Evolutionary conservation across 2,888 invertebrate genomes (phyloP).

Genomic region (Copidosoma aretas): DNA sequence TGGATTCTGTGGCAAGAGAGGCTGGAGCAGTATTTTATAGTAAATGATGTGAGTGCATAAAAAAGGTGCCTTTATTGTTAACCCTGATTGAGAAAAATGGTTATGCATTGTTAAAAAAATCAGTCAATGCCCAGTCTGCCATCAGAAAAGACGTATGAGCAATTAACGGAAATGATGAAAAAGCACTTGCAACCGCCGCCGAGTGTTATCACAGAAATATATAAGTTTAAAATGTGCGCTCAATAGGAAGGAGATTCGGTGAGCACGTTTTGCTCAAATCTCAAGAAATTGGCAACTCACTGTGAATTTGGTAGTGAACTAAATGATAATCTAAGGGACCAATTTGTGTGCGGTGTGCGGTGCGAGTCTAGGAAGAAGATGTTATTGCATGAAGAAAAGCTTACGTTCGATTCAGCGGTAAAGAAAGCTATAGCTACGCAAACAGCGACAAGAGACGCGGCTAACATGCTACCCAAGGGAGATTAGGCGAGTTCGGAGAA

Average conservation of each 20-base stretch:
- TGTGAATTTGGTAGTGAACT: neutral
- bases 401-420: neutral
- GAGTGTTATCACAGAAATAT: slow-evolving; percentile 24
- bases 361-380: neutral
- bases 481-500: too few species aligned
- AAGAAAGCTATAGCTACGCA: neutral
- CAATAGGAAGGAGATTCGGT: slow-evolving; percentile 25
- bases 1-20: too few species aligned
- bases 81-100: too few species aligned
- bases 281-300: neutral
- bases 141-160: too few species aligned
- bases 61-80: too few species aligned
- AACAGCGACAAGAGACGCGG: neutral
- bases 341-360: neutral
- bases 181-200: slow-evolving; percentile 11
- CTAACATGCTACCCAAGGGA: neutral
- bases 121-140: too few species aligned
- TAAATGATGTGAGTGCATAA: too few species aligned
- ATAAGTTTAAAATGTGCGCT: slow-evolving; percentile 26
- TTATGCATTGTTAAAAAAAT: too few species aligned
- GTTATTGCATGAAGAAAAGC: neutral
- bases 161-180: too few species aligned
- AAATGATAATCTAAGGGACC: neutral
- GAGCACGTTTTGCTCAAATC: neutral
- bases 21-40: too few species aligned